These are phyloP conservation scores for Exaiptasia diaphana DNA, from an alignment of 64 coral and sea anemone species.

Conservation along the genomic window DNA sequence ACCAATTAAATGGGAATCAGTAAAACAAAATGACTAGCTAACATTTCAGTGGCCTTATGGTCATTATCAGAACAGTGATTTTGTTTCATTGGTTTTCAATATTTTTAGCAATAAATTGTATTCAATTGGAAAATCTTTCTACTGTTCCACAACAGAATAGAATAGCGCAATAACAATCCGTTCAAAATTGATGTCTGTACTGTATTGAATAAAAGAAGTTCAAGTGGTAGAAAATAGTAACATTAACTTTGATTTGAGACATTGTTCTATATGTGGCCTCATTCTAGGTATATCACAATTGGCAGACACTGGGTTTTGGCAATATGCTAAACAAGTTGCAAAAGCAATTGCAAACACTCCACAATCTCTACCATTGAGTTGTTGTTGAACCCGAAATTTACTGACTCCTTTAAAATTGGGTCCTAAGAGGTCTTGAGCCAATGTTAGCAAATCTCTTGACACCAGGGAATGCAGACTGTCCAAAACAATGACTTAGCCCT, in stretches of 20 bases:
- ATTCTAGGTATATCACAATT: slow-evolving; percentile 8
- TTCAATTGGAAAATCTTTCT: background rate
- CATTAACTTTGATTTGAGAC: background rate
- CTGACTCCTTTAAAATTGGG: no score
- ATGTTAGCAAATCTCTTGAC: no score
- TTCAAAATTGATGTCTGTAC: no score
- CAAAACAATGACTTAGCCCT: background rate
- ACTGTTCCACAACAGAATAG: no score
- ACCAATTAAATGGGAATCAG: no score
- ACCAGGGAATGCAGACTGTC: no score
- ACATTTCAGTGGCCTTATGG: no score
- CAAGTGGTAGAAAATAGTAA: slow-evolving; percentile 36
- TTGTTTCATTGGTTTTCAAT: no score
- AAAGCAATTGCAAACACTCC: slow-evolving; percentile 6
- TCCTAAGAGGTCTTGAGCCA: no score
- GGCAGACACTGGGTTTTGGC: slow-evolving; percentile 11
- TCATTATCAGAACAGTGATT: no score
- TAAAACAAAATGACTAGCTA: no score
- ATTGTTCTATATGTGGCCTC: slow-evolving; percentile 7
- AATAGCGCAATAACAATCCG: no score
- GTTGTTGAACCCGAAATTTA: slow-evolving; percentile 30
- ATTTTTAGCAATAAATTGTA: background rate
- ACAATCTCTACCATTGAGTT: slow-evolving; percentile 15
- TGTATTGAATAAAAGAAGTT: slow-evolving; percentile 11
- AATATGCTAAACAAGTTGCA: slow-evolving; percentile 18